Conservation (phyloP, 2,113 vertebrate species). For the Eublepharis macularius region DNA sequence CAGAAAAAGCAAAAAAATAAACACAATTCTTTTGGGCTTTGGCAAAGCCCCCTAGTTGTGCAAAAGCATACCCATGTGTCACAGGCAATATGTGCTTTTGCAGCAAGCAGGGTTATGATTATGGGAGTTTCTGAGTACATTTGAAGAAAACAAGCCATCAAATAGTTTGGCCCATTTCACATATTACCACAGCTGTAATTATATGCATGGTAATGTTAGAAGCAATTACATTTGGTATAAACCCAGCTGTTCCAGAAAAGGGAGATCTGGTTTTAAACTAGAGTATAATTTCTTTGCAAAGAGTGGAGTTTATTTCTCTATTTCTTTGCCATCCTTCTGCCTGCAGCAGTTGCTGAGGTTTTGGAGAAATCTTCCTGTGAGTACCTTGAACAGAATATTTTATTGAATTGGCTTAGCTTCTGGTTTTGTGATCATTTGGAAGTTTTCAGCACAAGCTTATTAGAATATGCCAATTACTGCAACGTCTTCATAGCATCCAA, state of each 20-base stretch:
- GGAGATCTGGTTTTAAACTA: constrained; percentile 64
- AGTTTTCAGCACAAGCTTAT: constrained; percentile 41
- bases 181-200: constrained; percentile 60
- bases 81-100: constrained; percentile 16
- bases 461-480: constrained; percentile 1
- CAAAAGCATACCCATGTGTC: constrained; percentile 29
- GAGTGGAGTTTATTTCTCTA: constrained; percentile 44
- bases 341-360: constrained; percentile 49
- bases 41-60: neutral
- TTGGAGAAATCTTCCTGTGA: neutral
- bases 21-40: neutral
- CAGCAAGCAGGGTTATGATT: constrained; percentile 38
- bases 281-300: constrained; percentile 67
- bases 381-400: neutral
- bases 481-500: neutral
- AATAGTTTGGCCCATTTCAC: constrained; percentile 54
- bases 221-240: constrained; percentile 57
- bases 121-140: constrained; percentile 28
- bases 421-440: neutral
- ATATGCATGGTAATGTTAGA: constrained; percentile 39
- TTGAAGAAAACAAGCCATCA: constrained; percentile 46
- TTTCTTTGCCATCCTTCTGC: constrained; percentile 35
- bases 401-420: neutral
- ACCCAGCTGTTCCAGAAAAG: constrained; percentile 54
- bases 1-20: neutral